Evolutionary conservation across 1,140 invertebrate species (phyloP).

Genomic region (Dreissena polymorpha): DNA sequence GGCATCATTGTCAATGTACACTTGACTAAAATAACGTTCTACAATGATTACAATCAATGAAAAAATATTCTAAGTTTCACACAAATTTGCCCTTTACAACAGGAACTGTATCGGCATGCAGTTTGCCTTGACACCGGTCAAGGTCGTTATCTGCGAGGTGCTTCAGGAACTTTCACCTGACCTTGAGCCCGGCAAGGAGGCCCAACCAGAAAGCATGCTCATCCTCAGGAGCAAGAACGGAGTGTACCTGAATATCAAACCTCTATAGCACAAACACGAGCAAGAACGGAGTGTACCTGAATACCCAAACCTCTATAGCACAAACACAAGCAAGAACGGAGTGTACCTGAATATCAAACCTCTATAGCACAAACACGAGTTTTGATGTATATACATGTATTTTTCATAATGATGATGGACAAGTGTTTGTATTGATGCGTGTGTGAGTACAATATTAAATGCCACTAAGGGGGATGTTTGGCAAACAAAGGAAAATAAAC

Average conservation of each 20-base stretch:
- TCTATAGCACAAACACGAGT: too few relatives aligned
- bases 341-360: slow-evolving; percentile 58
- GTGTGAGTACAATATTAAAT: too few relatives aligned
- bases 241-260: slow-evolving; percentile 58
- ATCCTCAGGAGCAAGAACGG: slow-evolving; percentile 66
- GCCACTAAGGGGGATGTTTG: too few relatives aligned
- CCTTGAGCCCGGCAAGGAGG: slow-evolving; percentile 53
- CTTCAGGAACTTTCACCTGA: slow-evolving; percentile 54
- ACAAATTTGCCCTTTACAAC: neutral
- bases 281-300: slow-evolving; percentile 65
- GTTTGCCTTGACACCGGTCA: slow-evolving; percentile 58
- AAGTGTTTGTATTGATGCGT: too few relatives aligned
- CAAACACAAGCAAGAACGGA: slow-evolving; percentile 61
- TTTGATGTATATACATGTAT: too few relatives aligned
- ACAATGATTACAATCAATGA: neutral
- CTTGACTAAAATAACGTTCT: neutral
- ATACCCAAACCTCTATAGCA: slow-evolving; percentile 21
- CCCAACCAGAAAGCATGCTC: slow-evolving; percentile 61
- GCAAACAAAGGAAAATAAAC: too few relatives aligned
- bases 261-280: too few relatives aligned
- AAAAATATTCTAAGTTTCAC: neutral
- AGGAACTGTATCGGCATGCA: neutral
- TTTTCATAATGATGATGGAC: too few relatives aligned
- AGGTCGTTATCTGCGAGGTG: slow-evolving; percentile 57
- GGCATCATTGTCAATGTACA: neutral